A percentile compares a stretch with the other conserved stretches of the same genome.
Evolutionary conservation across 2,888 invertebrate species (phyloP).

Genomic region (Reticulitermes lucifugus): DNA sequence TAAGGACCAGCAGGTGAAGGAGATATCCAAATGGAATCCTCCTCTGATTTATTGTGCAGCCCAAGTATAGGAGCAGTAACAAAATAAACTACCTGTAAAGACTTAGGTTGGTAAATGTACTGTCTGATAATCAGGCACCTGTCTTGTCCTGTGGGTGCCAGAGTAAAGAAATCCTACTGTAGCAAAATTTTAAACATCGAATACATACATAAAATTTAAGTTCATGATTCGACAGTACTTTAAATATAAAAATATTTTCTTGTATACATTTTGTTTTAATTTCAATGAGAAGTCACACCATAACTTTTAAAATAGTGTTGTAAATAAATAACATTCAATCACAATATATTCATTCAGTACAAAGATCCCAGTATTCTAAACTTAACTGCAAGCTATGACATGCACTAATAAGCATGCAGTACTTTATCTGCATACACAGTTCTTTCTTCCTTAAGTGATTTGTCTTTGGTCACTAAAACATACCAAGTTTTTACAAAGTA

Average conservation of each 20-base stretch:
- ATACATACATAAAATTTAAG: neutral
- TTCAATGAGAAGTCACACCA: neutral
- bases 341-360: neutral
- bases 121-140: too few species aligned
- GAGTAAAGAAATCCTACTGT: too few species aligned
- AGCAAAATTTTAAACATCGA: neutral
- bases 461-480: neutral
- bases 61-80: too few species aligned
- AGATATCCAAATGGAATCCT: too few species aligned
- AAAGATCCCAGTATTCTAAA: neutral
- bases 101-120: too few species aligned
- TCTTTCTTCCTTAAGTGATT: neutral
- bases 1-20: too few species aligned
- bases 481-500: neutral
- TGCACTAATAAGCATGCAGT: neutral
- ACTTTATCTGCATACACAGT: neutral
- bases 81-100: too few species aligned
- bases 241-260: slow-evolving; percentile 1
- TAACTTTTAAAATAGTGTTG: neutral
- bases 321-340: neutral
- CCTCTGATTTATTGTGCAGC: too few species aligned
- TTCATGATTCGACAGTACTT: neutral
- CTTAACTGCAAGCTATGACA: neutral
- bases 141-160: too few species aligned
- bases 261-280: neutral